phyloP scores from a whole-genome alignment of 30 jellyfish, hydroid and myxozoan genomes.

The Pelagia noctiluca region DNA sequence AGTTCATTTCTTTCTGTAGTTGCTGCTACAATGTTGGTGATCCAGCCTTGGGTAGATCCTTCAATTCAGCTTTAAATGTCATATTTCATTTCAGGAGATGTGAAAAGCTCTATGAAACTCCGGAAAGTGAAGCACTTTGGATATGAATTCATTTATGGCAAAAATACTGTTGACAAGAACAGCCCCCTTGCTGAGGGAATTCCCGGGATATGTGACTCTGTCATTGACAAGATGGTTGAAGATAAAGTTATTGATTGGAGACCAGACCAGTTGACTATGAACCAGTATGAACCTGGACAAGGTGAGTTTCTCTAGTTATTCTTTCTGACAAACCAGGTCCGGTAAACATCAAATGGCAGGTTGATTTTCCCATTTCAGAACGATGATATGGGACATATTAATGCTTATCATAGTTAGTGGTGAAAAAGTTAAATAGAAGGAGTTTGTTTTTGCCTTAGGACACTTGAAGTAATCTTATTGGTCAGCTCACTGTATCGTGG shows the following conservation, averaged over 20 bases:
- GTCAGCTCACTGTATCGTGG: too few relatives aligned
- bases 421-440: too few relatives aligned
- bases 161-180: constrained; percentile 74
- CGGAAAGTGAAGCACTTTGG: constrained; percentile 96
- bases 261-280: constrained; percentile 98
- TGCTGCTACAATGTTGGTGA: background rate
- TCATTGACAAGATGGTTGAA: constrained; percentile 68
- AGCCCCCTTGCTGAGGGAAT: constrained; percentile 80
- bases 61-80: background rate
- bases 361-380: too few relatives aligned
- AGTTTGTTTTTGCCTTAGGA: too few relatives aligned
- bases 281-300: constrained; percentile 93
- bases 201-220: constrained; percentile 70
- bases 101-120: constrained; percentile 71
- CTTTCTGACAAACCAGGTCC: too few relatives aligned
- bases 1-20: too few relatives aligned
- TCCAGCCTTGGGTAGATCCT: background rate
- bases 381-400: too few relatives aligned
- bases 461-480: too few relatives aligned
- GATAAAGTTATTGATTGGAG: constrained; percentile 52
- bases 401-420: too few relatives aligned
- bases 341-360: too few relatives aligned
- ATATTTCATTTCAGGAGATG: constrained; percentile 14
- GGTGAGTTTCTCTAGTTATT: constrained; percentile 37
- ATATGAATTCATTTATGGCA: constrained; percentile 89